These are phyloP conservation scores for Oenanthe melanoleuca DNA, from an alignment of 2,113 vertebrate species.

Conservation along the genomic window DNA sequence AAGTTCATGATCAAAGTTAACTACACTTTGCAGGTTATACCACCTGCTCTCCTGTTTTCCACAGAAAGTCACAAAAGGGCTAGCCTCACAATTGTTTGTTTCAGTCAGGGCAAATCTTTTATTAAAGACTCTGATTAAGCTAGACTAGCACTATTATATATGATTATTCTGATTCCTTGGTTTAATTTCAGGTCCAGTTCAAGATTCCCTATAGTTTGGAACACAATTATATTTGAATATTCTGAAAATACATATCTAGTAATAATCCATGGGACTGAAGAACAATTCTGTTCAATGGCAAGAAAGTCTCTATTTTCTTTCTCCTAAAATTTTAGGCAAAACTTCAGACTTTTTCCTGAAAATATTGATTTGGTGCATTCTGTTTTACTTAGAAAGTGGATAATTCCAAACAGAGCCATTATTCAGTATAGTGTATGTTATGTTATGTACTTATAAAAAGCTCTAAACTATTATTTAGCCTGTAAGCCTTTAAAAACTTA, in stretches of 20 bases:
- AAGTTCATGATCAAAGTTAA: not conserved
- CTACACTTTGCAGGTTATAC: not conserved
- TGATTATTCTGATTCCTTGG: not conserved
- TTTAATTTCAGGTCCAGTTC: not conserved
- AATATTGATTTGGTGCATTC: not conserved
- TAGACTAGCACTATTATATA: not conserved
- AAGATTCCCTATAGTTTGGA: not conserved
- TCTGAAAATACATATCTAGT: not conserved
- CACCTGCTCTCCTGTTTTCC: not conserved
- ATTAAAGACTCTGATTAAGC: not conserved
- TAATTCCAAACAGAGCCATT: not conserved
- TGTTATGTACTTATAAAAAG: not conserved
- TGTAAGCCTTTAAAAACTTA: not conserved
- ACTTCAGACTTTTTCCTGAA: not conserved
- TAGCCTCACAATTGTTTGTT: not conserved
- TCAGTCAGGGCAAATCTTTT: not conserved
- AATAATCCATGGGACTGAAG: not conserved
- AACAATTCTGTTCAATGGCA: not conserved
- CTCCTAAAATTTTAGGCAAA: not conserved
- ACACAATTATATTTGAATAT: not conserved
- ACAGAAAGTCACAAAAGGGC: not conserved
- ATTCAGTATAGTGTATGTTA: not conserved
- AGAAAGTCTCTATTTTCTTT: not conserved
- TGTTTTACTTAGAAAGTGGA: not conserved
- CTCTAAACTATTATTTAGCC: not conserved